These are phyloP conservation scores for Argopecten irradians DNA, from an alignment of 1,140 invertebrate species.

Conservation along the genomic window DNA sequence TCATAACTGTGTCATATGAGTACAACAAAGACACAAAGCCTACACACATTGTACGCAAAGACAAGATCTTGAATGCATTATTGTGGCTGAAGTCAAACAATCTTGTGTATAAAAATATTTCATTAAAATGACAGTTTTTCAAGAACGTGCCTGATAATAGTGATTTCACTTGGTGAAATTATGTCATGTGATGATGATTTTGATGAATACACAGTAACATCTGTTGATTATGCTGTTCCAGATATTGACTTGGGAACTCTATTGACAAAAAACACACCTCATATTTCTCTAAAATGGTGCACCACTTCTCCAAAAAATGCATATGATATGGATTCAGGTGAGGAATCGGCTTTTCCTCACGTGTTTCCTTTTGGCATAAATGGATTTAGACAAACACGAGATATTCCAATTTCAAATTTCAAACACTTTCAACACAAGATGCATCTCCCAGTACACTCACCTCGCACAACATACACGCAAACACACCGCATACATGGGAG, in stretches of 20 bases:
- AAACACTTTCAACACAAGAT: constrained; percentile 39
- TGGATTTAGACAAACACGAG: constrained; percentile 28
- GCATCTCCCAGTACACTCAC: too few species aligned
- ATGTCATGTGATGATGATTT: neutral
- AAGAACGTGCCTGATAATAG: neutral
- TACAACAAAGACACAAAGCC: neutral
- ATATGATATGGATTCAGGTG: constrained; percentile 12
- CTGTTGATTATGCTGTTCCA: constrained; percentile 28
- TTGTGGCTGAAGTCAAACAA: constrained; percentile 52
- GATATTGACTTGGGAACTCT: neutral
- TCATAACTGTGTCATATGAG: neutral
- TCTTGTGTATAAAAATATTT: constrained; percentile 34
- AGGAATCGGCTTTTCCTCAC: constrained; percentile 42
- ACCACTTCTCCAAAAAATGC: constrained; percentile 24
- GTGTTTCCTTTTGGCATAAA: constrained; percentile 32
- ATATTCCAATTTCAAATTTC: neutral
- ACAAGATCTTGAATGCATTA: constrained; percentile 34
- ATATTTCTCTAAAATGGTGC: constrained; percentile 19
- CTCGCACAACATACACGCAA: too few species aligned
- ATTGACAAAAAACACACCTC: constrained; percentile 27
- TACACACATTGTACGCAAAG: neutral
- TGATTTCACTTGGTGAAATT: too few species aligned
- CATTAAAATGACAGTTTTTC: neutral
- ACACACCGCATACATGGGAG: too few species aligned
- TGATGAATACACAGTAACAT: constrained; percentile 40